A percentile compares a stretch with the other conserved stretches of the same genome.
Conservation (phyloP, 2,113 vertebrate genomes). For the Daboia siamensis region DNA sequence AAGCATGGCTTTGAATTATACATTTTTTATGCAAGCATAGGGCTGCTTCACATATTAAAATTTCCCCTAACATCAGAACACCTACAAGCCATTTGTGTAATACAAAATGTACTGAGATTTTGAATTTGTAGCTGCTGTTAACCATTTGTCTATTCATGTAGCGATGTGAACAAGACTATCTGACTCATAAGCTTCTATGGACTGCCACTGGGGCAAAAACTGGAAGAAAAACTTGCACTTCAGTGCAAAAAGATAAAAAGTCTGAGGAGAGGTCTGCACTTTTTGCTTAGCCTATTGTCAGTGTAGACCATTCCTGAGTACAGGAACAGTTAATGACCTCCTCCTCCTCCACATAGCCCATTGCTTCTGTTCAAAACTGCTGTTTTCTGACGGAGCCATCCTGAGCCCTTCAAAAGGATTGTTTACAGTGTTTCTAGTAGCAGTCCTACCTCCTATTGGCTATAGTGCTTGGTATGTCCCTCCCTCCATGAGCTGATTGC, state of each 20-base stretch:
- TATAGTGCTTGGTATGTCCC: background rate
- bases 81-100: background rate
- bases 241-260: too few relatives aligned
- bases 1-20: conserved; percentile 36
- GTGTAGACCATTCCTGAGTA: background rate
- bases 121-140: background rate
- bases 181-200: conserved; percentile 15
- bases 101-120: background rate
- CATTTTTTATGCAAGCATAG: background rate
- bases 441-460: background rate
- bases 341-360: background rate
- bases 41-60: background rate
- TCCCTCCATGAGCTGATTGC: background rate
- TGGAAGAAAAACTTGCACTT: background rate
- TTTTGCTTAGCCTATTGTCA: background rate
- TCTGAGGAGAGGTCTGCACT: background rate
- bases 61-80: background rate
- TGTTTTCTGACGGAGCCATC: background rate
- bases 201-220: background rate
- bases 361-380: background rate
- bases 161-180: conserved; percentile 55
- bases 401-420: background rate
- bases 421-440: background rate
- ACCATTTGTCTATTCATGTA: background rate
- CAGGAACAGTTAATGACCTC: background rate